Conservation (phyloP, 2,113 vertebrate species). For the Spermophilus dauricus region DNA sequence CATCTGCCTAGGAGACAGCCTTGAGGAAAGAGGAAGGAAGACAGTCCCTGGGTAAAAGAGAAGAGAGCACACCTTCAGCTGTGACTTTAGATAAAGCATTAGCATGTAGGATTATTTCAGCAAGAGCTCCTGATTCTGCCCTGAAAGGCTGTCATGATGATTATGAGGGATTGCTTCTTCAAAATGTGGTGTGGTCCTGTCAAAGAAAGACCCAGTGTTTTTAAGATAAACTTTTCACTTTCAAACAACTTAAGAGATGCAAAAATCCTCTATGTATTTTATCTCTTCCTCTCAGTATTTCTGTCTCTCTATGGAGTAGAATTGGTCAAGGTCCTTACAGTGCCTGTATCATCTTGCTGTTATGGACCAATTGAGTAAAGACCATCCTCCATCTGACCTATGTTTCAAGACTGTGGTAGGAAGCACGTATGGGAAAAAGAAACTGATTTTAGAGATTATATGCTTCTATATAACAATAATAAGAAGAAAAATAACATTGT, state of each 20-base stretch:
- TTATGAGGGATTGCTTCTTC: background rate
- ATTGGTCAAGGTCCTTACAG: background rate
- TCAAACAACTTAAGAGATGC: background rate
- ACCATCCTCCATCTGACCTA: background rate
- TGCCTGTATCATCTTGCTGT: background rate
- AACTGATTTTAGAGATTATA: background rate
- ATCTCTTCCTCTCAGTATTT: background rate
- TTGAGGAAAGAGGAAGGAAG: background rate
- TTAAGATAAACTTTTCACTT: conserved; percentile 1
- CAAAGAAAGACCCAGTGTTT: background rate
- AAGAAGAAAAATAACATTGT: background rate
- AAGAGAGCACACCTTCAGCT: background rate
- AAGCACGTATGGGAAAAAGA: background rate
- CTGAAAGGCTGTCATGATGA: background rate
- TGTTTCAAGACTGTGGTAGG: background rate
- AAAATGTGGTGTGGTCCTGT: background rate
- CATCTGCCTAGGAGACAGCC: background rate
- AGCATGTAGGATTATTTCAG: background rate
- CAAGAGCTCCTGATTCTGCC: background rate
- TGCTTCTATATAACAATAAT: background rate
- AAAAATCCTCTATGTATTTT: background rate
- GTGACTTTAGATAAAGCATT: background rate
- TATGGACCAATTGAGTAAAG: background rate
- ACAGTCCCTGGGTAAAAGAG: background rate
- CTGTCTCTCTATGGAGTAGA: background rate